These are phyloP conservation scores for Neoseiulus cucumeris DNA, from an alignment of 1,140 invertebrate genomes.

Conservation along the genomic window DNA sequence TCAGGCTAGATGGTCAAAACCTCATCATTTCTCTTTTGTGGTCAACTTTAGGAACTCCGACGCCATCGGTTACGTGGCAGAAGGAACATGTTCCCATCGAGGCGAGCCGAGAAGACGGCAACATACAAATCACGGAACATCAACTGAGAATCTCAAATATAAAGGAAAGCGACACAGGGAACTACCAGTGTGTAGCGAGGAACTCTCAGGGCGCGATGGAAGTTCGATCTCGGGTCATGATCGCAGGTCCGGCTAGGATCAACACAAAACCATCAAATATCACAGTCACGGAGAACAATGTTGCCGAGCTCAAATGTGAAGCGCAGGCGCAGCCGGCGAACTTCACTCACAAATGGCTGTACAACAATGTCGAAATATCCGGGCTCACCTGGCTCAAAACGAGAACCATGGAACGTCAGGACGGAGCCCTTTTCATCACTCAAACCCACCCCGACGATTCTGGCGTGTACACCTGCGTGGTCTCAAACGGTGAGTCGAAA, in stretches of 20 bases:
- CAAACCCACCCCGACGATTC: slow-evolving; percentile 80
- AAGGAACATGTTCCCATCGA: slow-evolving; percentile 66
- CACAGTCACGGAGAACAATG: slow-evolving; percentile 79
- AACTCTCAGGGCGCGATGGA: slow-evolving; percentile 83
- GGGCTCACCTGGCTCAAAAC: slow-evolving; percentile 44
- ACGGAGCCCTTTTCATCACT: slow-evolving; percentile 69
- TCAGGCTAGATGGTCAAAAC: not conserved
- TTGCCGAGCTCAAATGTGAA: slow-evolving; percentile 76
- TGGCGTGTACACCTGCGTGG: slow-evolving; percentile 80
- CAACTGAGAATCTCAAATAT: slow-evolving; percentile 73
- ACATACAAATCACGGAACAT: slow-evolving; percentile 57
- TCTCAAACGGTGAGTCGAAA: slow-evolving; percentile 50
- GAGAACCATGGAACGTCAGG: slow-evolving; percentile 52
- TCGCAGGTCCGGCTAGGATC: slow-evolving; percentile 56
- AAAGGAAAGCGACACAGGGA: slow-evolving; percentile 64
- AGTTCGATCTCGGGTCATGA: slow-evolving; percentile 75
- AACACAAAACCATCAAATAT: slow-evolving; percentile 72
- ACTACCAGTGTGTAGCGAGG: slow-evolving; percentile 75
- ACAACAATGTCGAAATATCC: slow-evolving; percentile 19
- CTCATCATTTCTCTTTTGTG: slow-evolving; percentile 8
- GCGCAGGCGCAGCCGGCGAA: slow-evolving; percentile 82
- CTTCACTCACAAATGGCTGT: slow-evolving; percentile 68
- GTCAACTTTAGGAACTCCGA: slow-evolving; percentile 13
- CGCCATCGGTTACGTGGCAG: slow-evolving; percentile 23
- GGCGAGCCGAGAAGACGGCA: slow-evolving; percentile 47